Conservation (phyloP, 2,888 invertebrate genomes). For the Eupithecia vulgata region DNA sequence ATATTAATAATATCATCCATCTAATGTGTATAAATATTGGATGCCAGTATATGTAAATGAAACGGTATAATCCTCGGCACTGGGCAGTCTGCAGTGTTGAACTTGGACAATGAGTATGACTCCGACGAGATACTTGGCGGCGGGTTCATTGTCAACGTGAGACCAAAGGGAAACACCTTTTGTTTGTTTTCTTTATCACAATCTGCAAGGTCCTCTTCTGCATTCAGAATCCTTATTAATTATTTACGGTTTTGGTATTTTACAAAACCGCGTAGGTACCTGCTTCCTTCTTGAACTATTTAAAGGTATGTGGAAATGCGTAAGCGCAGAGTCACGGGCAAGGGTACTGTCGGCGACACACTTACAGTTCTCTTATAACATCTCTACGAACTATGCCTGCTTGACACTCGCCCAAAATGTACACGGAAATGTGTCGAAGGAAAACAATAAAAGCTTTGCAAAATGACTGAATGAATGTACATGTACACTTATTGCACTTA, state of each 20-base stretch:
- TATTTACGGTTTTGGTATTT: background rate
- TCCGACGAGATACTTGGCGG: constrained; percentile 26
- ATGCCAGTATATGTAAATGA: background rate
- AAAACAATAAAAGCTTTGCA: no score
- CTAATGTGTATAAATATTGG: background rate
- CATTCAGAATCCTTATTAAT: background rate
- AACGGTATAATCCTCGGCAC: background rate
- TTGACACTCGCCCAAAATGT: no score
- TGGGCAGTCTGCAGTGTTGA: background rate
- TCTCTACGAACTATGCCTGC: no score
- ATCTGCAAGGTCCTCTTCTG: constrained; percentile 20
- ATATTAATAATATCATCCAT: background rate
- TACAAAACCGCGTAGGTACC: no score
- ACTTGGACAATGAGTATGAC: background rate
- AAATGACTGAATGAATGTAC: no score
- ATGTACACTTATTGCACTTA: no score
- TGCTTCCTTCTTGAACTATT: no score
- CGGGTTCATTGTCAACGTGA: constrained; percentile 29
- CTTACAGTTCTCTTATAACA: no score
- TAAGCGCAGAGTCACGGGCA: no score
- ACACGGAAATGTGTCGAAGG: background rate
- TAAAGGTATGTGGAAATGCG: no score
- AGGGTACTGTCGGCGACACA: no score
- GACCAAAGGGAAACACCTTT: constrained; percentile 8
- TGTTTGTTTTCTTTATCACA: constrained; percentile 14